A percentile compares a stretch with the other conserved stretches of the same genome.
phyloP scores from a whole-genome alignment of 2,797 vertebrate genomes.

The Anguilla megastoma region DNA sequence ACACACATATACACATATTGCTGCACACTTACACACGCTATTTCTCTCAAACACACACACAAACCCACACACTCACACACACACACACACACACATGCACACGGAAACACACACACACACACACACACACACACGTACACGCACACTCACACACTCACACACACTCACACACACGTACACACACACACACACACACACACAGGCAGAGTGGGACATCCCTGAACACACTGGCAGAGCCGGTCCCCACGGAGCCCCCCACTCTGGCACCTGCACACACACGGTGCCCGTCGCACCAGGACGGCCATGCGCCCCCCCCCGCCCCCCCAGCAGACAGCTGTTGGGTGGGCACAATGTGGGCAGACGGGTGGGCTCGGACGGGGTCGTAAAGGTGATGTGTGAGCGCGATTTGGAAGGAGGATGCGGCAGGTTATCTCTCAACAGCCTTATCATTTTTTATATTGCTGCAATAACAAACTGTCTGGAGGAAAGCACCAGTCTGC shows the following conservation, averaged over 20 bases:
- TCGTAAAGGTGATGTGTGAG: constrained; percentile 73
- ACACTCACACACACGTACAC: no score
- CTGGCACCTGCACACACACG: neutral
- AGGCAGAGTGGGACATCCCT: constrained; percentile 38
- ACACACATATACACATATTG: neutral
- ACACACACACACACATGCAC: neutral
- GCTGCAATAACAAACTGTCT: constrained; percentile 68
- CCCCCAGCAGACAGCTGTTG: constrained; percentile 43
- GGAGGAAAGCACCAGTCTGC: constrained; percentile 62
- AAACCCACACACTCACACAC: neutral
- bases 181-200: constrained; percentile 35
- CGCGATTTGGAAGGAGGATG: constrained; percentile 68
- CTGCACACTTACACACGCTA: neutral
- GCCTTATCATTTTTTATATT: constrained; percentile 73
- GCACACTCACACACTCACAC: neutral
- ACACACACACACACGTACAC: neutral
- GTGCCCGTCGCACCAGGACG: neutral
- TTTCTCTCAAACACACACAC: no score
- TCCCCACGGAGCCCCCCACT: neutral
- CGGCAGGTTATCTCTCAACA: constrained; percentile 69
- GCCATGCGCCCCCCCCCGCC: neutral
- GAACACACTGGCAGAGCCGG: neutral
- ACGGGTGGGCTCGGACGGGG: constrained; percentile 42
- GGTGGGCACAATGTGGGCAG: constrained; percentile 39
- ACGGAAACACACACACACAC: neutral